Evolutionary conservation across 2,797 vertebrate genomes (phyloP).

Genomic region (Lycodopsis pacificus): DNA sequence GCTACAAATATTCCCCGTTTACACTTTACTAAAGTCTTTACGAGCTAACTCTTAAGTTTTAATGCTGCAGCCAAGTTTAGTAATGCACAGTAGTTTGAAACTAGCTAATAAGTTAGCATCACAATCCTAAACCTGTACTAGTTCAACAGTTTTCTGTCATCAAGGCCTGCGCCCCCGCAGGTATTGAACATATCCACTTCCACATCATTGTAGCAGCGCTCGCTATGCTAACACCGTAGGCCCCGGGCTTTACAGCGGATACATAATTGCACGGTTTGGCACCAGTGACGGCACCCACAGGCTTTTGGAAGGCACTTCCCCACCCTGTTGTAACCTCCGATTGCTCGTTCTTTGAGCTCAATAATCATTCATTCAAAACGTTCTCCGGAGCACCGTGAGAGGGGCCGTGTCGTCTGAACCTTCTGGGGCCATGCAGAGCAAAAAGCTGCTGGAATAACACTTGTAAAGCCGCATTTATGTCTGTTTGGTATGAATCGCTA

Average conservation of each 20-base stretch:
- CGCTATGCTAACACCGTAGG: neutral
- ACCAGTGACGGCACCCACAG: neutral
- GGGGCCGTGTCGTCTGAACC: neutral
- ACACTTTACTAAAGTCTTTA: neutral
- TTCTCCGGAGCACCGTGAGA: neutral
- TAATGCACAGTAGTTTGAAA: neutral
- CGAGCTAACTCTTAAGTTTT: neutral
- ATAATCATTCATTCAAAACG: neutral
- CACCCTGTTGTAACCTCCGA: neutral
- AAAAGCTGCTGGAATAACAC: neutral
- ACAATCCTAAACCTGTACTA: neutral
- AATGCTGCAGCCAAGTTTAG: neutral
- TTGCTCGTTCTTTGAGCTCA: neutral
- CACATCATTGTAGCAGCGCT: neutral
- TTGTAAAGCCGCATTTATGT: neutral
- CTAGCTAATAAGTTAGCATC: neutral
- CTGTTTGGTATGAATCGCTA: slow-evolving; percentile 11
- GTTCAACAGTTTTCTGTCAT: neutral
- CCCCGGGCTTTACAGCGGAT: neutral
- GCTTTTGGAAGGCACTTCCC: neutral
- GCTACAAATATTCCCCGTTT: too few species aligned
- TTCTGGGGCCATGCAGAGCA: neutral
- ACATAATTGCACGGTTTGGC: neutral
- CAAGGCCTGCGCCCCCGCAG: neutral
- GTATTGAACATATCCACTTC: neutral